Conservation (phyloP, 2,797 vertebrate genomes). For the Enteromius trimaculatus region DNA sequence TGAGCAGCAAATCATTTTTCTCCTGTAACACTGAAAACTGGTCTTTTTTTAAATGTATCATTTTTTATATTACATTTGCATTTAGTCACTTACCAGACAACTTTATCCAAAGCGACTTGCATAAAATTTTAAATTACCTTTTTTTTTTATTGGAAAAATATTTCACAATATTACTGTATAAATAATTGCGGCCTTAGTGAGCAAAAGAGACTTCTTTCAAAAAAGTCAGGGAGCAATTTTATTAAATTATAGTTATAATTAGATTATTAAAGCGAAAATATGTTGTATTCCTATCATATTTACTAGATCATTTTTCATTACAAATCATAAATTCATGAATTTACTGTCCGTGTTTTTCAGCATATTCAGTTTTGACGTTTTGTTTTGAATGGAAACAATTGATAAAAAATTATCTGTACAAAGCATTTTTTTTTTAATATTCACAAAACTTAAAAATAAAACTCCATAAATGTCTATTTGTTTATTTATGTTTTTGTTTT, state of each 20-base stretch:
- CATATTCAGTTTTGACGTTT: not conserved
- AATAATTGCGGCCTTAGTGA: not conserved
- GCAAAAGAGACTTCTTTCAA: not conserved
- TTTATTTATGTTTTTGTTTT: too few species aligned
- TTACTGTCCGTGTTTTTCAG: not conserved
- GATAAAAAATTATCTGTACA: not conserved
- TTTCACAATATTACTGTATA: not conserved
- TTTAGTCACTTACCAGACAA: too few species aligned
- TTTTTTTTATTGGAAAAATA: not conserved
- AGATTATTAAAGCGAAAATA: not conserved
- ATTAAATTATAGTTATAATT: not conserved
- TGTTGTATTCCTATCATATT: not conserved
- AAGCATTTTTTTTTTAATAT: not conserved
- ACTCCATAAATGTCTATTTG: too few species aligned
- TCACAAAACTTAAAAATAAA: not conserved
- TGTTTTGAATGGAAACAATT: not conserved
- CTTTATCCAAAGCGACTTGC: too few species aligned
- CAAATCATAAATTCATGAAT: not conserved
- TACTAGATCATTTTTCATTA: not conserved
- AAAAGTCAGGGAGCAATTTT: not conserved
- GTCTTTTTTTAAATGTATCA: not conserved
- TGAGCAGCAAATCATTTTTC: not conserved
- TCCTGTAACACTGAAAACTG: not conserved
- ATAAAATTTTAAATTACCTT: too few species aligned
- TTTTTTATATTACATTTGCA: too few species aligned